These are phyloP conservation scores for Lonchura striata DNA, from an alignment of 2,113 vertebrate genomes.

Conservation along the genomic window DNA sequence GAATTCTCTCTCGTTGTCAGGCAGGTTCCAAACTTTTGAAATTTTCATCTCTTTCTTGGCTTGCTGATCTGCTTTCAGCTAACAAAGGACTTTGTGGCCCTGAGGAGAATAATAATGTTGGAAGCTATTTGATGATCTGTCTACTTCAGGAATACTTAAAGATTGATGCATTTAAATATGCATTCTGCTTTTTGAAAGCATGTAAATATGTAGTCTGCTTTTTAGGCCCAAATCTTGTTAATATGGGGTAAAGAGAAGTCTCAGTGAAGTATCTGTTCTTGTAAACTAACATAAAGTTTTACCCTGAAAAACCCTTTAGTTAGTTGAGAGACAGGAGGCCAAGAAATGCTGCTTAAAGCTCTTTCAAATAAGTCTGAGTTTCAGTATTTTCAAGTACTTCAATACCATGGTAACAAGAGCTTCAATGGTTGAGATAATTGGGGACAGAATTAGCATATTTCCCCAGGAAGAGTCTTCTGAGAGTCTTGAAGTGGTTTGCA, in stretches of 20 bases:
- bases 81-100: background rate
- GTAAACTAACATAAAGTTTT: background rate
- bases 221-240: background rate
- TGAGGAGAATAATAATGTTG: background rate
- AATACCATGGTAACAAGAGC: constrained; percentile 14
- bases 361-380: background rate
- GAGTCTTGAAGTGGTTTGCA: background rate
- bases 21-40: background rate
- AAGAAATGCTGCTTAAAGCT: background rate
- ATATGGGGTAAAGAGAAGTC: background rate
- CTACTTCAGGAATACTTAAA: background rate
- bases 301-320: background rate
- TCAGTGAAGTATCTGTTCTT: background rate
- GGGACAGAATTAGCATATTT: background rate
- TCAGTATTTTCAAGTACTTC: background rate
- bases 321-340: background rate
- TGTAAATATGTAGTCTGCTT: background rate
- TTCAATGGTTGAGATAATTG: background rate
- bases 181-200: background rate
- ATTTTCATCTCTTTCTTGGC: background rate
- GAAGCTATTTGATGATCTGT: background rate
- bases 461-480: background rate
- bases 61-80: background rate
- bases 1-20: background rate
- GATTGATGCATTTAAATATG: background rate